Evolutionary conservation across 2,888 invertebrate species (phyloP), one percentile per base, ranked within the genome.

Genomic region (Hypena proboscidalis): DNA sequence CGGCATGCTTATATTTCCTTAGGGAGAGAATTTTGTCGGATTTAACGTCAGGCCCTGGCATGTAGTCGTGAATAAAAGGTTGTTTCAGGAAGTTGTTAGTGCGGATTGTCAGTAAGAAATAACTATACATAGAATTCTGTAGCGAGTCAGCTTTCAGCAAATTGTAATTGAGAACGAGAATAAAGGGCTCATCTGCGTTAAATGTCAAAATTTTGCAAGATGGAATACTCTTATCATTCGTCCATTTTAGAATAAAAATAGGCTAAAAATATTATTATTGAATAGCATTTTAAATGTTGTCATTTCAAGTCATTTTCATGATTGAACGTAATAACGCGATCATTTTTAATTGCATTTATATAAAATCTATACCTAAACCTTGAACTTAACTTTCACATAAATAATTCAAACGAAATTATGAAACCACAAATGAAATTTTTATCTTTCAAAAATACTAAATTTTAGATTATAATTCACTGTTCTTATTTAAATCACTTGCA

Each of bases 111-210:
- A 32, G 45, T 45, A 38, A 36, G 22, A 39, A 40, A 55, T 58
- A 34, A 60, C 52, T 48, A 46, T 50, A 46, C 37, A 44, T 51
- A 53, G 56, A 64, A 61, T 53, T 61, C 31, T 47, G 42, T 34
- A 42, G 35, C 50, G 59, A 61, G 57, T 59, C 51, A 64, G 52
- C 53, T n/a, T n/a, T n/a, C n/a, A n/a, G n/a, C n/a, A n/a, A n/a
- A 48, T 55, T 36, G 39, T 32, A 33, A 47, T 44, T 41, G 49
- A 50, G 55, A 59, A 67, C 56, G 54, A 54, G 41, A 63, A 63
- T 56, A 60, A 60, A 54, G 40, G 54, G 58, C 52, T 60, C 49
- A 60, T 51, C 30, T 42, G 50, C 40, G n/a, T n/a, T n/a, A n/a
- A n/a, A n/a, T n/a, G n/a, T n/a, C n/a, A n/a, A n/a, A n/a, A n/a